Percentiles rank a stretch among this genome's conserved stretches.
These are phyloP conservation scores for Parotia lawesii DNA, from an alignment of 2,113 vertebrate genomes.

Conservation along the genomic window DNA sequence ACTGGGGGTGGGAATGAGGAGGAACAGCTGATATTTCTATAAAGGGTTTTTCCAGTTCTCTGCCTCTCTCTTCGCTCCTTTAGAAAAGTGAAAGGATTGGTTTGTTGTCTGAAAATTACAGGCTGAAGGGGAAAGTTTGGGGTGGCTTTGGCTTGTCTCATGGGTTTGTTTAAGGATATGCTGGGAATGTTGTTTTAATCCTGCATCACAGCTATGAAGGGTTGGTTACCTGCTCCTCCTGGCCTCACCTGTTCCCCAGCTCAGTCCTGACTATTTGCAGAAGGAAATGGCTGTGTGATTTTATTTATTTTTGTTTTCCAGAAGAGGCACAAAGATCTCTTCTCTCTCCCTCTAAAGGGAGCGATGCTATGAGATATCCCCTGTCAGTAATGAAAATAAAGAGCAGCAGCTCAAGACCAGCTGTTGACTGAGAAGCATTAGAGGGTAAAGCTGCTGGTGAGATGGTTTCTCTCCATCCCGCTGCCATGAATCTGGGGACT, in stretches of 20 bases:
- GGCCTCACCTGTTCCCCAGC: background rate
- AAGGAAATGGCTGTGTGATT: background rate
- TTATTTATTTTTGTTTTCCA: background rate
- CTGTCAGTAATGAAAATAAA: background rate
- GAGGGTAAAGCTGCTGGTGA: background rate
- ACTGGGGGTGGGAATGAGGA: slow-evolving; percentile 59
- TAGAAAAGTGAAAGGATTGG: slow-evolving; percentile 38
- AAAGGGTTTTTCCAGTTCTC: slow-evolving; percentile 60
- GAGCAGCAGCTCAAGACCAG: background rate
- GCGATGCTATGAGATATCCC: background rate
- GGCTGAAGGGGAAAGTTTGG: slow-evolving; percentile 44
- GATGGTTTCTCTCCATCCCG: background rate
- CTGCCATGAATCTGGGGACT: accelerated
- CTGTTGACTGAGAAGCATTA: background rate
- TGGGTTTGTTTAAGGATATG: slow-evolving; percentile 42
- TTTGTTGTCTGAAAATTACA: slow-evolving; percentile 62
- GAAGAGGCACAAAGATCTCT: background rate
- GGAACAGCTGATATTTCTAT: slow-evolving; percentile 63
- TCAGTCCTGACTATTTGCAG: background rate
- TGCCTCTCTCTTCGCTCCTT: slow-evolving; percentile 16
- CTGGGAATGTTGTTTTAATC: background rate
- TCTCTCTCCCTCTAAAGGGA: background rate
- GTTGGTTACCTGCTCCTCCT: background rate
- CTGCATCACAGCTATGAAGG: accelerated
- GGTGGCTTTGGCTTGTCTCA: slow-evolving; percentile 20